Conservation (phyloP, 2,888 invertebrate species). For the Corbicula japonica region DNA sequence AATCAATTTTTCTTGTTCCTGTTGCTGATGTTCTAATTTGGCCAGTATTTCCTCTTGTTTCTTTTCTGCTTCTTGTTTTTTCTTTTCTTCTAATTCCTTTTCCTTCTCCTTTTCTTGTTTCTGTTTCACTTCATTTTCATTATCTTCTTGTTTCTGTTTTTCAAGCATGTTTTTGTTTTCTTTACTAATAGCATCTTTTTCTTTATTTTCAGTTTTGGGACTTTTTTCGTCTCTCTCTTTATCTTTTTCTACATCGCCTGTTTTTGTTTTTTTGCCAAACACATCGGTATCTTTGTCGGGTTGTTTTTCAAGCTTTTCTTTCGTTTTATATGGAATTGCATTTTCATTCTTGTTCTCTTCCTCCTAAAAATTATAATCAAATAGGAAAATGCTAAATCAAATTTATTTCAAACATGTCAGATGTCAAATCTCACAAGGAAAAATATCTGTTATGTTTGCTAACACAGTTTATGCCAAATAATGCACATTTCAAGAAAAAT, state of each 20-base stretch:
- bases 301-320: too few species aligned
- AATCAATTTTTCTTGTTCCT: slow-evolving; percentile 80
- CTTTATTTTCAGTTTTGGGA: slow-evolving; percentile 11
- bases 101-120: slow-evolving; percentile 51
- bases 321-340: neutral
- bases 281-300: neutral
- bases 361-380: too few species aligned
- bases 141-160: slow-evolving; percentile 21
- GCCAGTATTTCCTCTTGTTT: slow-evolving; percentile 68
- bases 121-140: slow-evolving; percentile 8
- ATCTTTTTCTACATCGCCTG: slow-evolving; percentile 9
- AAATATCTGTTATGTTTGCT: too few species aligned
- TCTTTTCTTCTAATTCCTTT: slow-evolving; percentile 58
- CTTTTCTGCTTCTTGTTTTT: slow-evolving; percentile 62
- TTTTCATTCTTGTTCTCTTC: neutral
- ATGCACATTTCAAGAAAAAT: too few species aligned
- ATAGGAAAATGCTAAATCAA: too few species aligned
- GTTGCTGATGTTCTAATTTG: slow-evolving; percentile 80
- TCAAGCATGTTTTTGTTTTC: slow-evolving; percentile 18
- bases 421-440: too few species aligned
- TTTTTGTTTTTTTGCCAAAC: neutral
- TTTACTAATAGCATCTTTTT: slow-evolving; percentile 15
- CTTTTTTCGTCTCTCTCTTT: slow-evolving; percentile 21
- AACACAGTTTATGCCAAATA: too few species aligned
- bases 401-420: too few species aligned